These are phyloP conservation scores for Rhynchotus rufescens DNA, from an alignment of 2,797 vertebrate genomes.

Conservation along the genomic window DNA sequence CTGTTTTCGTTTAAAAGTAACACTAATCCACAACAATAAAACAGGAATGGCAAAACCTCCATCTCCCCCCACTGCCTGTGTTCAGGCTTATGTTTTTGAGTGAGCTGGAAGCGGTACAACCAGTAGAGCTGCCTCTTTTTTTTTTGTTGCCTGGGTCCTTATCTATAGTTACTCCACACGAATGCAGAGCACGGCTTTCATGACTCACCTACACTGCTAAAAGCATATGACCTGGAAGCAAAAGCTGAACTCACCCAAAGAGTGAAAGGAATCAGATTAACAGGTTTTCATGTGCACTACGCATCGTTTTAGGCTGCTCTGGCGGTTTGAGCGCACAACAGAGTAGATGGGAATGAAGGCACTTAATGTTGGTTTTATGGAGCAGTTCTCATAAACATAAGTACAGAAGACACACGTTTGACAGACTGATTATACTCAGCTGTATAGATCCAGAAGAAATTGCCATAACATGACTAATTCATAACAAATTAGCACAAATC, in stretches of 20 bases:
- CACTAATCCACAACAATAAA: conserved; percentile 74
- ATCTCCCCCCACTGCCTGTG: neutral
- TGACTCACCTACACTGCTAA: neutral
- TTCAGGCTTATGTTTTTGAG: conserved; percentile 28
- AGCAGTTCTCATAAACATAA: neutral
- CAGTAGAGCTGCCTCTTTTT: conserved; percentile 44
- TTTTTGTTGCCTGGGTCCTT: conserved; percentile 16
- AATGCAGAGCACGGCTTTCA: neutral
- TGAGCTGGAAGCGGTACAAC: conserved; percentile 18
- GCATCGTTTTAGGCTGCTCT: neutral
- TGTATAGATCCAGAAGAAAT: conserved; percentile 41
- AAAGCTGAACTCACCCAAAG: neutral
- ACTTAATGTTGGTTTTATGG: neutral
- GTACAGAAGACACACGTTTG: conserved; percentile 13
- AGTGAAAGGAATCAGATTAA: neutral
- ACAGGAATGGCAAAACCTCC: conserved; percentile 54
- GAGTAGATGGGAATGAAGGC: neutral
- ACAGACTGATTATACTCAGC: conserved; percentile 8
- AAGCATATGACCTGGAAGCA: neutral
- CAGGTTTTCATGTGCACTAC: neutral
- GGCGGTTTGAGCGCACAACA: neutral
- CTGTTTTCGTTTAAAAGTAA: conserved; percentile 83
- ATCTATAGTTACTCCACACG: neutral
- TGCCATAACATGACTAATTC: conserved; percentile 22
- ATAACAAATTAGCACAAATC: conserved; percentile 57